Conservation (phyloP, 2,797 vertebrate species). For the Bufotes viridis region DNA sequence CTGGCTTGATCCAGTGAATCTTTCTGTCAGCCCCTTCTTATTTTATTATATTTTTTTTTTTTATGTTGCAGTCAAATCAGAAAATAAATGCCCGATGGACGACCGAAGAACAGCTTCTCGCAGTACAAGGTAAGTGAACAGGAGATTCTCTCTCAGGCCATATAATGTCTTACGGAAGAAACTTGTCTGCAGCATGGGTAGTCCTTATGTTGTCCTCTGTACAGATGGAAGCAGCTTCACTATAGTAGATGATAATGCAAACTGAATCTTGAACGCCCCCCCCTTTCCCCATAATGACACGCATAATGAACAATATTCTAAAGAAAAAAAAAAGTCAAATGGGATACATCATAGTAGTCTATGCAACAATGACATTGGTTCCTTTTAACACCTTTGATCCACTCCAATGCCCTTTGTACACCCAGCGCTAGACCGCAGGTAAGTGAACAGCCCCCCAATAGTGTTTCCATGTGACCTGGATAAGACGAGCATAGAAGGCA, state of each 20-base stretch:
- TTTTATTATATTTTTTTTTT: not conserved
- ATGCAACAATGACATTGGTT: not conserved
- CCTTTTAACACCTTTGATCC: too few relatives aligned
- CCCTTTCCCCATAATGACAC: not conserved
- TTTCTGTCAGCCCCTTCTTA: not conserved
- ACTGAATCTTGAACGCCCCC: too few relatives aligned
- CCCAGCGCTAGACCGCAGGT: not conserved
- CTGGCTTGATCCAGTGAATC: not conserved
- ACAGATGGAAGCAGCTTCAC: not conserved
- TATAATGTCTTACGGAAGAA: too few relatives aligned
- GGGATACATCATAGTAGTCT: not conserved
- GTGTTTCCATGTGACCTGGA: too few relatives aligned
- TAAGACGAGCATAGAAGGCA: too few relatives aligned
- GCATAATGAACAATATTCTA: not conserved
- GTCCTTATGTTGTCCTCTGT: not conserved
- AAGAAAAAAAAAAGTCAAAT: not conserved
- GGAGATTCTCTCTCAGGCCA: not conserved
- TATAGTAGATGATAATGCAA: not conserved
- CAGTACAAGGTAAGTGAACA: slow-evolving; percentile 90
- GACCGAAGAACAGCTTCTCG: slow-evolving; percentile 97
- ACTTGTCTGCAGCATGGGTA: too few relatives aligned
- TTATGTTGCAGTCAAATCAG: slow-evolving; percentile 86
- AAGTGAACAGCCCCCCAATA: too few relatives aligned
- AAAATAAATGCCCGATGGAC: slow-evolving; percentile 99
- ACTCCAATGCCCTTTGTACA: too few relatives aligned